phyloP scores from a whole-genome alignment of 2,888 invertebrate species.

The Ectemnius continuus region DNA sequence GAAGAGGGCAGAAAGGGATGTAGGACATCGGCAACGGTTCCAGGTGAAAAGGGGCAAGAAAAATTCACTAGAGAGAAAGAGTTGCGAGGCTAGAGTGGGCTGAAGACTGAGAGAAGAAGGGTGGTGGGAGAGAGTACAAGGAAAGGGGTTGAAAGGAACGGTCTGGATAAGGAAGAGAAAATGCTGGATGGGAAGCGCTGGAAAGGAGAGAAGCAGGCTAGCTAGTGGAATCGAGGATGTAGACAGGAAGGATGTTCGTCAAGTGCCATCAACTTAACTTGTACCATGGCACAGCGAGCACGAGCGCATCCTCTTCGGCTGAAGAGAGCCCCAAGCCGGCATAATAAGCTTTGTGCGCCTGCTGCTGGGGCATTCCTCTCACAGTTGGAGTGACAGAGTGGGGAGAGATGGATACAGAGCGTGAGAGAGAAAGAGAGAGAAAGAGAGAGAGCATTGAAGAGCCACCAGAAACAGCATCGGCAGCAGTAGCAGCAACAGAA shows the following conservation, averaged over 20 bases:
- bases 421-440: conserved; percentile 40
- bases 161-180: conserved; percentile 1
- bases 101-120: not conserved
- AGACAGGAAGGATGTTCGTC: conserved; percentile 68
- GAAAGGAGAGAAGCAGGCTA: conserved; percentile 48
- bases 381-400: conserved; percentile 14
- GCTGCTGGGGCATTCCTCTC: conserved; percentile 62
- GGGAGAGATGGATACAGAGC: conserved; percentile 1
- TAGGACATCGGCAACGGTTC: not conserved
- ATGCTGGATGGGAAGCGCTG: no score
- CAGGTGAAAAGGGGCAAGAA: not conserved
- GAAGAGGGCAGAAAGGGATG: not conserved
- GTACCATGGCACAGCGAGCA: conserved; percentile 63
- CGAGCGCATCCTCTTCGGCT: conserved; percentile 53
- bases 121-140: not conserved
- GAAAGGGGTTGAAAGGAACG: not conserved
- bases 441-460: conserved; percentile 42
- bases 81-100: not conserved
- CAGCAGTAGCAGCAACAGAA: conserved; percentile 55
- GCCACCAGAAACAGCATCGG: conserved; percentile 48
- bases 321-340: conserved; percentile 63
- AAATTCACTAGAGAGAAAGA: not conserved
- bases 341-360: conserved; percentile 73
- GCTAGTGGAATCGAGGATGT: conserved; percentile 59
- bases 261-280: conserved; percentile 72